Evolutionary conservation across 2,797 vertebrate species (phyloP).

Genomic region (Pangasius sanitwongsei): DNA sequence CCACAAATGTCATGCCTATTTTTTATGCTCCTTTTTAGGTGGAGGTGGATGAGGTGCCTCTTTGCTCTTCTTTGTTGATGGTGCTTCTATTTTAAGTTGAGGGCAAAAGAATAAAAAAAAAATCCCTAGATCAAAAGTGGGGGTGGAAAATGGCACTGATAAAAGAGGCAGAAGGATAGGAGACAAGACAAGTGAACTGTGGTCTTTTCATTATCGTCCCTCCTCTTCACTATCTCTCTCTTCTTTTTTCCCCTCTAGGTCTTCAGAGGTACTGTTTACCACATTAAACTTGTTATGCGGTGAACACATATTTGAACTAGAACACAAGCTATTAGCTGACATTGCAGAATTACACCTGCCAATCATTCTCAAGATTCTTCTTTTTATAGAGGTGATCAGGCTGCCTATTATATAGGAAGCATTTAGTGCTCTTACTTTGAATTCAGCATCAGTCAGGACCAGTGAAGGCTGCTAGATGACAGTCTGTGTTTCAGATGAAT

Average conservation of each 20-base stretch:
- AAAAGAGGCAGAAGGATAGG: conserved; percentile 23
- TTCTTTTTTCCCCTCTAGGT: not conserved
- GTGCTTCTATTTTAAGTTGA: conserved; percentile 43
- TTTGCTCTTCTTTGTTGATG: conserved; percentile 28
- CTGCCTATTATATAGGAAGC: not conserved
- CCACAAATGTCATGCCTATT: conserved; percentile 48
- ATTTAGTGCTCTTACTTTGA: not conserved
- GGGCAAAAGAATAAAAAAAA: conserved; percentile 36
- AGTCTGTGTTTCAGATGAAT: not conserved
- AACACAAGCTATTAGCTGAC: not conserved
- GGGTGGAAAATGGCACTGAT: conserved; percentile 28
- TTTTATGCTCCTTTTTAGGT: conserved; percentile 38
- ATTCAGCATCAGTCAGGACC: not conserved
- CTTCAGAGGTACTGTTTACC: not conserved
- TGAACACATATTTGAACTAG: conserved; percentile 7
- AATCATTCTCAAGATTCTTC: not conserved
- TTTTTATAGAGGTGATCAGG: not conserved
- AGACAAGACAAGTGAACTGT: conserved; percentile 18
- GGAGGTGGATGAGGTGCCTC: conserved; percentile 13
- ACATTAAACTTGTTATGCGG: not conserved
- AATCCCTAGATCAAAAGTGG: conserved; percentile 24
- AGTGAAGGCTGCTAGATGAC: not conserved
- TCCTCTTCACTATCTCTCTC: not conserved
- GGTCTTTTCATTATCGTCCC: conserved; percentile 21
- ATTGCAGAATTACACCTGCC: not conserved